Conservation (phyloP, 2,888 invertebrate genomes). For the Agrotis clavis region DNA sequence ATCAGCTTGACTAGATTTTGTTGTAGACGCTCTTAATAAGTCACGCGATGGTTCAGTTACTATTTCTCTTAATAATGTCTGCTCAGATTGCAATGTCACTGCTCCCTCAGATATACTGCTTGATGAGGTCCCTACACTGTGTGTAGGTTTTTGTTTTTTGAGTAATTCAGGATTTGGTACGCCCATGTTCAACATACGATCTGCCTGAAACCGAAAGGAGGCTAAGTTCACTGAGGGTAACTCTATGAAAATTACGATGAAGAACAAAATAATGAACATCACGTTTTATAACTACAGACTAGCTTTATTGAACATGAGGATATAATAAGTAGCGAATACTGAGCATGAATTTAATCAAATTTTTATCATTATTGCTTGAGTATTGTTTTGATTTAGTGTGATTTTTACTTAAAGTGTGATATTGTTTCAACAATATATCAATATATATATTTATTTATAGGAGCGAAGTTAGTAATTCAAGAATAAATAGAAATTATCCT, state of each 20-base stretch:
- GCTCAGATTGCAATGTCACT: background rate
- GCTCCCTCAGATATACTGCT: conserved; percentile 14
- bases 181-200: background rate
- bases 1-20: background rate
- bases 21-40: background rate
- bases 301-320: conserved; percentile 20
- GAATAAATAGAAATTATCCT: background rate
- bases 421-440: conserved; percentile 18
- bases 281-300: conserved; percentile 21
- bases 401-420: conserved; percentile 5
- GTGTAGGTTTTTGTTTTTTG: background rate
- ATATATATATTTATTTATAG: no score
- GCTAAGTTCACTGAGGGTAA: conserved; percentile 22
- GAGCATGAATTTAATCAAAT: background rate
- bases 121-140: background rate
- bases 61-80: background rate
- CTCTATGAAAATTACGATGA: conserved; percentile 8
- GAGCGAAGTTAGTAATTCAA: background rate
- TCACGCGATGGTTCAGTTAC: background rate
- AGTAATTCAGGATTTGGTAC: background rate
- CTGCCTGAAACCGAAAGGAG: background rate
- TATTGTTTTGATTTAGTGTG: conserved; percentile 38
- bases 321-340: conserved; percentile 8
- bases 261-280: conserved; percentile 34
- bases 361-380: background rate